Conservation (phyloP, 2,888 invertebrate species). For the Toxonevra muliebris region DNA sequence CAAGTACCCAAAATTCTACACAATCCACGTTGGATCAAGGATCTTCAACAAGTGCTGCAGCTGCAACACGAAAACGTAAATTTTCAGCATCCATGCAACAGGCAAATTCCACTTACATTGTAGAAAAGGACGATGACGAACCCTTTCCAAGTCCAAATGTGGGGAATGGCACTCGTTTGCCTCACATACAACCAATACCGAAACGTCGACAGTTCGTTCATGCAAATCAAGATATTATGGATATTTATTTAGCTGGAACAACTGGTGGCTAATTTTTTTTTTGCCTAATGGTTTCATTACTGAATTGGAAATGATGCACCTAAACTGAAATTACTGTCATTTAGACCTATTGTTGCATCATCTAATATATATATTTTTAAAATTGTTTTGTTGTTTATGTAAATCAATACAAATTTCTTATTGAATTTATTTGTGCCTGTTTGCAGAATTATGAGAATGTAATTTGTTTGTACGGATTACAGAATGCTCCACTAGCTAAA, state of each 20-base stretch:
- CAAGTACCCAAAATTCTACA: background rate
- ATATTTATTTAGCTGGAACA: slow-evolving; percentile 26
- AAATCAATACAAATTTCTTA: no score
- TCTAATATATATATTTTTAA: no score
- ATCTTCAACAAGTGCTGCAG: slow-evolving; percentile 9
- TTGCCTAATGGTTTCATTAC: no score
- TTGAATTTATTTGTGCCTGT: no score
- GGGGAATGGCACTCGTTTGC: slow-evolving; percentile 23
- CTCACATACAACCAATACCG: slow-evolving; percentile 27
- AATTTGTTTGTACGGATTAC: no score
- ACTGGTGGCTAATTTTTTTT: slow-evolving; percentile 13
- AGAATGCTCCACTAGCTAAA: no score
- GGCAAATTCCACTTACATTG: background rate
- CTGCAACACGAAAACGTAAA: background rate
- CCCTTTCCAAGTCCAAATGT: slow-evolving; percentile 22
- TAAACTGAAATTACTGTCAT: no score
- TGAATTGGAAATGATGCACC: no score
- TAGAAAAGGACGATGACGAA: slow-evolving; percentile 6
- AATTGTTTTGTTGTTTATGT: no score
- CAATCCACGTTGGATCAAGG: background rate
- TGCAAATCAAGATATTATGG: slow-evolving; percentile 9
- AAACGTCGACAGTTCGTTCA: slow-evolving; percentile 21
- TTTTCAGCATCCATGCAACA: background rate
- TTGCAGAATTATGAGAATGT: no score
- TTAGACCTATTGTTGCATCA: no score